Evolutionary conservation across 2,113 vertebrate species (phyloP), one percentile per base, ranked within the genome.

Genomic region (Corythaixoides concolor): DNA sequence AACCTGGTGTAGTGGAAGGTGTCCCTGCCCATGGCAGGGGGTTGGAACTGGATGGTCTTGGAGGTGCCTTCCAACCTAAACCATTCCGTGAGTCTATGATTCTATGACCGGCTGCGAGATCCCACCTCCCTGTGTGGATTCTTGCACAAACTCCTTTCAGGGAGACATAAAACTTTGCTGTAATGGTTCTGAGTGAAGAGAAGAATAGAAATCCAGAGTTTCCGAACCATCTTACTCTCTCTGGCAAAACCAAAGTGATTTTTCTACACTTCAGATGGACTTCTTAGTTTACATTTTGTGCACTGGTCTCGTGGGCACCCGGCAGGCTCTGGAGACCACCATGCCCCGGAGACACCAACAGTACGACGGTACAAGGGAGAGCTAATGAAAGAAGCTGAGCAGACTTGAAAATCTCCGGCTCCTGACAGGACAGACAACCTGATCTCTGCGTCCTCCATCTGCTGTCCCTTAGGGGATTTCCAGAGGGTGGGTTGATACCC

Each of bases 281-380:
- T 17, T 19, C 30, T 20, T 23, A 6, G 8, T 41, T 85, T 23
- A 49, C 12, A 8, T 62, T 32, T 11, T 55, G 39, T 56, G 39
- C 30, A 4, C 14, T 20, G 41, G 30, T 37, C 83, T 37, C 76
- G 5, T 1, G 22, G 62, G 90, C n/a, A 32, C 41, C 17, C 0
- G 1, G 22, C 55, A 37, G 62, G 39, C 83, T 49, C 90, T 75
- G 83, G 76, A 63, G 69, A 43, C 32, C 7, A 2, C 26, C n/a
- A 2, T 15, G 33, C 9, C 49, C 32, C 41, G 8, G 37, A 33
- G 26, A 15, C 22, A 18, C 18, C 39, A 10, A 8, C 0, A 2
- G 33, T 5, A 6, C 6, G 28, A 37, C 20, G 3, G 18, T 4
- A 5, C 1, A 0, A 21, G n/a, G 16, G 19, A 56, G 23, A 89